Evolutionary conservation across 2,888 invertebrate species (phyloP).

Genomic region (Anoncus sp.): DNA sequence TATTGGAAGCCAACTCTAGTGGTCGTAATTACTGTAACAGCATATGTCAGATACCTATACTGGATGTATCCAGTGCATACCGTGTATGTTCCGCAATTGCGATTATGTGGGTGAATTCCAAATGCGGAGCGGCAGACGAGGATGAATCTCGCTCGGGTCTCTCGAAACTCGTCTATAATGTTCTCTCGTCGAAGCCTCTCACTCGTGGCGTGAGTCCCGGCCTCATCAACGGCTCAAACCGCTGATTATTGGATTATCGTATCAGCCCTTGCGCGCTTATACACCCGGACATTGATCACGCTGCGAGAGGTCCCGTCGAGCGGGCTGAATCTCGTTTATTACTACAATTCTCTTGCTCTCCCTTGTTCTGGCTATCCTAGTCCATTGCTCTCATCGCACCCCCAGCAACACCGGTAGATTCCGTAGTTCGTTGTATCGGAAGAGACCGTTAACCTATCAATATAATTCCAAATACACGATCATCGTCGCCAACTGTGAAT

Average conservation of each 20-base stretch:
- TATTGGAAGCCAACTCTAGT: conserved; percentile 1
- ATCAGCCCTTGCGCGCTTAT: conserved; percentile 30
- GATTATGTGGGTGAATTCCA: conserved; percentile 44
- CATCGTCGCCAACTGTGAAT: background rate
- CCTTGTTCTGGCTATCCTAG: background rate
- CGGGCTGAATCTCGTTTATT: conserved; percentile 36
- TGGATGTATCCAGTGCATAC: conserved; percentile 28
- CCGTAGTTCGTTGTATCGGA: conserved; percentile 4
- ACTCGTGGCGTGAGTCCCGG: conserved; percentile 28
- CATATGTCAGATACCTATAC: conserved; percentile 25
- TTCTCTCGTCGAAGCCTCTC: conserved; percentile 39
- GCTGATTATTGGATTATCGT: conserved; percentile 62
- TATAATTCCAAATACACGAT: conserved; percentile 10
- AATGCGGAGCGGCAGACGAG: conserved; percentile 31
- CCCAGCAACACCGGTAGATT: background rate
- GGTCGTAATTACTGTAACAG: conserved; percentile 37
- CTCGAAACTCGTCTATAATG: conserved; percentile 47
- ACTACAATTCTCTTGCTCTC: conserved; percentile 20
- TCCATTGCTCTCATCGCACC: conserved; percentile 2
- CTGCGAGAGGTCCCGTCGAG: conserved; percentile 22
- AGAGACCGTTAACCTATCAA: conserved; percentile 20
- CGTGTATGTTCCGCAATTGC: conserved; percentile 39
- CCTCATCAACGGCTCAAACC: conserved; percentile 60
- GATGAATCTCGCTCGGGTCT: conserved; percentile 46
- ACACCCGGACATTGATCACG: conserved; percentile 46